A percentile compares a stretch with the other conserved stretches of the same genome.
phyloP scores from a whole-genome alignment of 2,113 vertebrate species.

The Callionymus lyra region DNA sequence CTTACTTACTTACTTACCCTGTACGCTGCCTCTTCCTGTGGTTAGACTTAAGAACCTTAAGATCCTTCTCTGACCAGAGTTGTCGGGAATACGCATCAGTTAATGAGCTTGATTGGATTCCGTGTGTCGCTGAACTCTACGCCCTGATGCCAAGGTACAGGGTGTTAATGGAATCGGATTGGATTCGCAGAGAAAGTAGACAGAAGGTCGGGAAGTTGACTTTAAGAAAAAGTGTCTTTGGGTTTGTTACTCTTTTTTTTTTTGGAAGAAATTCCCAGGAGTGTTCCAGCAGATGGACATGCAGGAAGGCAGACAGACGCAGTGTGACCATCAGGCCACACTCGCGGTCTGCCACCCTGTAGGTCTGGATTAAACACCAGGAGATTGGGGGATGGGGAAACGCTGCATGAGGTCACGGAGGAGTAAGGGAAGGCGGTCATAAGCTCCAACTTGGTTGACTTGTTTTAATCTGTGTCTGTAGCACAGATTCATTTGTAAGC shows the following conservation, averaged over 20 bases:
- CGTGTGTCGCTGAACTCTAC: slow-evolving; percentile 8
- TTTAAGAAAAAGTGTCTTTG: slow-evolving; percentile 9
- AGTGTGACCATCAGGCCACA: slow-evolving; percentile 36
- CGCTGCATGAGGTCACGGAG: slow-evolving; percentile 36
- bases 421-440: slow-evolving; percentile 43
- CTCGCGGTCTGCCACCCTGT: slow-evolving; percentile 39
- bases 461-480: slow-evolving; percentile 39
- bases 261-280: slow-evolving; percentile 37
- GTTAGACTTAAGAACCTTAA: no score
- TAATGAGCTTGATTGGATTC: slow-evolving; percentile 34
- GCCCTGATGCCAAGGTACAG: slow-evolving; percentile 14
- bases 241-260: slow-evolving; percentile 10
- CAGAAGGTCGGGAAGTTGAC: slow-evolving; percentile 4
- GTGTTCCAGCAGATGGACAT: slow-evolving; percentile 41
- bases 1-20: no score
- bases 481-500: slow-evolving; percentile 21
- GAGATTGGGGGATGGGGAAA: slow-evolving; percentile 38
- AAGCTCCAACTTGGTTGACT: slow-evolving; percentile 25
- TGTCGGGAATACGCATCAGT: neutral
- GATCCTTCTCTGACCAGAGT: no score
- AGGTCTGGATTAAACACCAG: slow-evolving; percentile 43
- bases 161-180: slow-evolving; percentile 27
- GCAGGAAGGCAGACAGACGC: slow-evolving; percentile 41
- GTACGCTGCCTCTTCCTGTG: no score
- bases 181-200: slow-evolving; percentile 7